phyloP scores from a whole-genome alignment of 2,113 vertebrate species.

The mouse (Mus musculus) region DNA sequence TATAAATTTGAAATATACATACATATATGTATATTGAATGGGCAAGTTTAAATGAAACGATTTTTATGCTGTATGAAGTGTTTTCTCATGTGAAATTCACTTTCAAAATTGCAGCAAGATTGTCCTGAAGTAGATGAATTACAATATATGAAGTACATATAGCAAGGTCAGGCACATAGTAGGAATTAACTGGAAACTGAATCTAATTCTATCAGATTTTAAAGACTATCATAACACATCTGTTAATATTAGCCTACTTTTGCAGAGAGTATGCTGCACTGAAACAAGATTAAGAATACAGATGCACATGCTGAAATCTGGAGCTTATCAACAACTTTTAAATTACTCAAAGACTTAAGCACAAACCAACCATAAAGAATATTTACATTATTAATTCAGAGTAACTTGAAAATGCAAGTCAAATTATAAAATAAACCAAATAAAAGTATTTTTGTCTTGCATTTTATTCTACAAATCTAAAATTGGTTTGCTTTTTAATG shows the following conservation, averaged over 20 bases:
- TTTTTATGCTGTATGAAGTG: background rate
- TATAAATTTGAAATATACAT: background rate
- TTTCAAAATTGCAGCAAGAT: background rate
- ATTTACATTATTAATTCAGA: background rate
- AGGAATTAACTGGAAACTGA: background rate
- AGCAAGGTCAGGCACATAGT: background rate
- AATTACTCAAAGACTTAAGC: constrained; percentile 25
- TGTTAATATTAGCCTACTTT: background rate
- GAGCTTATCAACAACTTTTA: background rate
- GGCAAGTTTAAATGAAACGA: background rate
- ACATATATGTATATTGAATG: background rate
- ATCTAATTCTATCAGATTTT: background rate
- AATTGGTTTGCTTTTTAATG: constrained; percentile 49
- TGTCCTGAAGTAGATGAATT: background rate
- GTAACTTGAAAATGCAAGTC: constrained; percentile 49
- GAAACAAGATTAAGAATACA: constrained; percentile 31
- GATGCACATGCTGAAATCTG: background rate
- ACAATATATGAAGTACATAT: background rate
- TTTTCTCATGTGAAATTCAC: constrained; percentile 45
- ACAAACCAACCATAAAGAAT: constrained; percentile 31
- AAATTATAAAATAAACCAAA: constrained; percentile 55
- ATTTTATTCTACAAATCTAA: constrained; percentile 39
- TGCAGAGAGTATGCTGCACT: background rate
- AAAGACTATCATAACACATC: background rate
- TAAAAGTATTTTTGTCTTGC: constrained; percentile 35